Evolutionary conservation across 2,888 invertebrate species (phyloP).

Genomic region (Junonia oenone): DNA sequence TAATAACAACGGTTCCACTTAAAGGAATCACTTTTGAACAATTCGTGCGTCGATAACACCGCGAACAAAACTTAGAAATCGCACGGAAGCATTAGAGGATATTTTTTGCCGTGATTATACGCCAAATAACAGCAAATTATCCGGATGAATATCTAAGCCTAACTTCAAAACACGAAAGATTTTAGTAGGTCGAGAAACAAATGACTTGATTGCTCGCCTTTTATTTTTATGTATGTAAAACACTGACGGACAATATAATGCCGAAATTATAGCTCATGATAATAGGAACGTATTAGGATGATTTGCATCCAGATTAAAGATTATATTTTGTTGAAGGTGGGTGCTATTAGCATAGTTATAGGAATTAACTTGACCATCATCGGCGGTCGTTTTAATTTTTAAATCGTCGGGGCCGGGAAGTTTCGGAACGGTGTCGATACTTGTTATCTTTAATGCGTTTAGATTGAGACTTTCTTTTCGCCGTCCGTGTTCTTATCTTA

Average conservation of each 20-base stretch:
- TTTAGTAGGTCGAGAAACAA: conserved; percentile 74
- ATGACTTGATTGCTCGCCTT: conserved; percentile 72
- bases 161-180: conserved; percentile 55
- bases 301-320: conserved; percentile 79
- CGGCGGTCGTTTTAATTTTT: conserved; percentile 70
- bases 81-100: conserved; percentile 23
- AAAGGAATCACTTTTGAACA: not conserved
- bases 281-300: conserved; percentile 77
- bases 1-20: not conserved
- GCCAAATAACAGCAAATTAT: conserved; percentile 23
- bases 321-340: conserved; percentile 74
- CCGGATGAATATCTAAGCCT: conserved; percentile 44
- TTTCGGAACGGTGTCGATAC: conserved; percentile 18
- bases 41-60: not conserved
- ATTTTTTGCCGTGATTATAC: conserved; percentile 16
- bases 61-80: conserved; percentile 4
- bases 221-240: conserved; percentile 77
- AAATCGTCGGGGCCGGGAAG: conserved; percentile 37
- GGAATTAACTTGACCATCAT: conserved; percentile 69
- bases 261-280: conserved; percentile 76
- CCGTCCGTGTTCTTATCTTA: not conserved
- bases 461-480: conserved; percentile 12
- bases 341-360: conserved; percentile 78
- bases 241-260: conserved; percentile 79
- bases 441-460: conserved; percentile 28